Percentiles rank a stretch among this genome's conserved stretches.
These are phyloP conservation scores for Argopecten irradians DNA, from an alignment of 1,140 invertebrate genomes.

Conservation along the genomic window DNA sequence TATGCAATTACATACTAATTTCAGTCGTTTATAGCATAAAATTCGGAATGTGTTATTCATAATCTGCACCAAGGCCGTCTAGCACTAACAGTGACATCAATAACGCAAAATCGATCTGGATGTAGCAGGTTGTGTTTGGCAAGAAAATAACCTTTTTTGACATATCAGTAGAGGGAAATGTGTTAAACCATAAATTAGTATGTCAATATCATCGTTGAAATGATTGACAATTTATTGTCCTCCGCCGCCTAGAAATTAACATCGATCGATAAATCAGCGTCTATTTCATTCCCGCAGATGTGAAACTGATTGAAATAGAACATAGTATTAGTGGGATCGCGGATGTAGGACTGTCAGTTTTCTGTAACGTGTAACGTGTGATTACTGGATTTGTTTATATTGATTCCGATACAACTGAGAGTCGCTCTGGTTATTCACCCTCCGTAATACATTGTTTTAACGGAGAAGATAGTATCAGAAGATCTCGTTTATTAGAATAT, in stretches of 20 bases:
- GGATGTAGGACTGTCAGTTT: background rate
- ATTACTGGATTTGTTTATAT: background rate
- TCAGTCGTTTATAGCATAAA: background rate
- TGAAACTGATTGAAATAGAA: background rate
- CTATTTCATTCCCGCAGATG: background rate
- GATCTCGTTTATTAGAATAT: no score
- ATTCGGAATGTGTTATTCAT: background rate
- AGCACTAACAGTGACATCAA: background rate
- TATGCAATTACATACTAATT: background rate
- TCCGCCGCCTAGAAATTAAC: constrained; percentile 9
- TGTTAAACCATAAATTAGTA: background rate
- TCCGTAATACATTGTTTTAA: no score
- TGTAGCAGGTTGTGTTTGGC: constrained; percentile 6
- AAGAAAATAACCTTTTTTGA: background rate
- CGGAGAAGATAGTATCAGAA: no score
- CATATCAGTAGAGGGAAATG: background rate
- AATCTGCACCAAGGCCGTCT: background rate
- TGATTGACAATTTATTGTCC: constrained; percentile 22
- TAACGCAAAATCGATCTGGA: background rate
- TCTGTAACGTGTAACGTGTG: background rate
- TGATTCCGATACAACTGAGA: background rate
- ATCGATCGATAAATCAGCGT: constrained; percentile 7
- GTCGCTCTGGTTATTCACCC: background rate
- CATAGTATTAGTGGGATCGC: background rate
- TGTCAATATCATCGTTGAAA: constrained; percentile 11